Evolutionary conservation across 2,113 vertebrate genomes (phyloP).

Genomic region (Neotoma lepida): DNA sequence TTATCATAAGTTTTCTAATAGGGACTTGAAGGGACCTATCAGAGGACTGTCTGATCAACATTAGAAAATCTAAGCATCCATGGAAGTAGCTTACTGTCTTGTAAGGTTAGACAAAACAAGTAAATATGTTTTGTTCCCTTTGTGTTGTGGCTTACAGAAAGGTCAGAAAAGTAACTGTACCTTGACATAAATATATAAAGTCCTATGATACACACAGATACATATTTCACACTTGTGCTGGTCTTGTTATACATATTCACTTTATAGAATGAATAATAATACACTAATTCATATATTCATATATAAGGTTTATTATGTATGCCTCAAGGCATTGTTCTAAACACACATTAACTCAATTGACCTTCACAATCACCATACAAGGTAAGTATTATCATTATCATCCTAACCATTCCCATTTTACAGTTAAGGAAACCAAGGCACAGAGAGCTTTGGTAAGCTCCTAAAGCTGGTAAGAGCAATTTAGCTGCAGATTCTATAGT

Average conservation of each 20-base stretch:
- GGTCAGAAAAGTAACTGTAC: constrained; percentile 40
- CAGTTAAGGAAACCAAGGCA: constrained; percentile 43
- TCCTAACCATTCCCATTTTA: constrained; percentile 49
- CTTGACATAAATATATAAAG: constrained; percentile 1
- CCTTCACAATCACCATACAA: constrained; percentile 46
- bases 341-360: constrained; percentile 19
- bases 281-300: constrained; percentile 12
- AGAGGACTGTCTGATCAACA: constrained; percentile 37
- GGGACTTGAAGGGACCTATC: neutral
- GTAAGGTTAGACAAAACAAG: constrained; percentile 34
- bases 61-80: constrained; percentile 21
- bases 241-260: constrained; percentile 13
- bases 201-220: neutral
- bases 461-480: constrained; percentile 23
- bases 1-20: constrained; percentile 24
- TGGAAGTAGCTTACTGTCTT: constrained; percentile 42
- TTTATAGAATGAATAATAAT: neutral
- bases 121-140: neutral
- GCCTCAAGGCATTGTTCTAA: constrained; percentile 30
- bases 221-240: constrained; percentile 4
- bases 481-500: neutral
- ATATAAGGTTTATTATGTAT: constrained; percentile 5
- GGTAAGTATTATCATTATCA: neutral
- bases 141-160: constrained; percentile 25
- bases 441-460: constrained; percentile 39